A percentile compares a stretch with the other conserved stretches of the same genome.
Evolutionary conservation across 2,797 vertebrate species (phyloP).

Genomic region (Chiroxiphia lanceolata): DNA sequence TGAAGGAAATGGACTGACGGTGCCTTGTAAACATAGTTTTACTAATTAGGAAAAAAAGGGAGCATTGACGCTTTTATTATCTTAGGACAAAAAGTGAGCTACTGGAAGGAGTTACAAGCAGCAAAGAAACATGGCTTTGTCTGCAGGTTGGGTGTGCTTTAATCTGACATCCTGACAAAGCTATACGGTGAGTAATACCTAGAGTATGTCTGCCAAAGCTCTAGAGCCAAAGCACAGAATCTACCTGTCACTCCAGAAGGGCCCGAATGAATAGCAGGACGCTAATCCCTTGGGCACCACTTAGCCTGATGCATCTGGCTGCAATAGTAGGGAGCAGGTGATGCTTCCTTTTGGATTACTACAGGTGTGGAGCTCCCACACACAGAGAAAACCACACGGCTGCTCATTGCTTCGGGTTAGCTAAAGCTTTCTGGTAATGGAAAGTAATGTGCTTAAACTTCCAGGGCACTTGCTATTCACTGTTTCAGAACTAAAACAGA

Average conservation of each 20-base stretch:
- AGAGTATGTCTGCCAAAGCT: slow-evolving; percentile 37
- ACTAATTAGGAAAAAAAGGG: not conserved
- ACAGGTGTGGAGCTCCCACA: slow-evolving; percentile 30
- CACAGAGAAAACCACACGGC: not conserved
- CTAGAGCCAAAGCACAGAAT: slow-evolving; percentile 34
- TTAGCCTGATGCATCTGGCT: slow-evolving; percentile 21
- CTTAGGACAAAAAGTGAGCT: slow-evolving; percentile 34
- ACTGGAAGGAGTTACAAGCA: not conserved
- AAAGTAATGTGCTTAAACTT: not conserved
- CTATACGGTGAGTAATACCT: slow-evolving; percentile 41
- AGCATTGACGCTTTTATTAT: slow-evolving; percentile 37
- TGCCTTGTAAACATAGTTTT: not conserved
- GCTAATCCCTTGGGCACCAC: slow-evolving; percentile 63
- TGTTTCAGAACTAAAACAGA: not conserved
- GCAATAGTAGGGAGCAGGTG: not conserved
- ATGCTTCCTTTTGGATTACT: slow-evolving; percentile 24
- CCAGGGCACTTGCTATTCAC: not conserved
- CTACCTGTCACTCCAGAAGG: slow-evolving; percentile 67
- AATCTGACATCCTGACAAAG: slow-evolving; percentile 51
- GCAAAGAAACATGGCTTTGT: slow-evolving; percentile 18
- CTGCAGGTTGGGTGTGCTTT: slow-evolving; percentile 35
- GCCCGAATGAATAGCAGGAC: slow-evolving; percentile 59
- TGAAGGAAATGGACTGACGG: not conserved
- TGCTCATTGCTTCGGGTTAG: not conserved
- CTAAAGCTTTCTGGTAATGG: not conserved